A percentile compares a stretch with the other conserved stretches of the same genome.
Conservation (phyloP, 2,113 vertebrate genomes). For the Neogobius melanostomus region DNA sequence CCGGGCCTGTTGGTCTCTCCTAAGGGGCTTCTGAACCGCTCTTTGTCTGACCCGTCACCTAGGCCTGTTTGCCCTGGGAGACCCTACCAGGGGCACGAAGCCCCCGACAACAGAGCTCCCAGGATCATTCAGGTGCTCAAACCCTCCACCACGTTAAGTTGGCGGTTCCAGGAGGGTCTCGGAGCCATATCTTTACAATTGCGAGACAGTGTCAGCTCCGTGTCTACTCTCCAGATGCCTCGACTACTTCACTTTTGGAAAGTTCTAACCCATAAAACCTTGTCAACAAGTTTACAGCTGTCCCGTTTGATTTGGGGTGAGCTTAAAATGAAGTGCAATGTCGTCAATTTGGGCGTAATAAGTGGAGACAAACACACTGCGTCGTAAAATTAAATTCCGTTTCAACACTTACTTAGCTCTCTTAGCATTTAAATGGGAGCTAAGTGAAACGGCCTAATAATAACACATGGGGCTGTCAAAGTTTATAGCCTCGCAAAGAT, state of each 20-base stretch:
- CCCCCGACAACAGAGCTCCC: too few species aligned
- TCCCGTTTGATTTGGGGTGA: slow-evolving; percentile 4
- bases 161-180: not conserved
- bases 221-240: not conserved
- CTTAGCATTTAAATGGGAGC: slow-evolving; percentile 2
- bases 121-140: too few species aligned
- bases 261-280: not conserved
- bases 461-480: not conserved
- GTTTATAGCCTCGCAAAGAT: not conserved
- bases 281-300: not conserved
- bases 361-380: not conserved
- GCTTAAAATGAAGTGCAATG: not conserved
- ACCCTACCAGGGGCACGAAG: too few species aligned
- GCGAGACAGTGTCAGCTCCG: not conserved
- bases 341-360: not conserved
- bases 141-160: too few species aligned
- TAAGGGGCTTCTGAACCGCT: too few species aligned
- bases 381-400: slow-evolving; percentile 4
- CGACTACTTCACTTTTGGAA: not conserved
- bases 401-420: slow-evolving; percentile 2
- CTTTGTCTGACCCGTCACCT: too few species aligned
- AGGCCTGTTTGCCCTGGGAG: too few species aligned
- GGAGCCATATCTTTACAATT: not conserved
- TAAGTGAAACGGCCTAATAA: not conserved
- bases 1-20: too few species aligned